Conservation (phyloP, 2,113 vertebrate species). For the Mustela nigripes region DNA sequence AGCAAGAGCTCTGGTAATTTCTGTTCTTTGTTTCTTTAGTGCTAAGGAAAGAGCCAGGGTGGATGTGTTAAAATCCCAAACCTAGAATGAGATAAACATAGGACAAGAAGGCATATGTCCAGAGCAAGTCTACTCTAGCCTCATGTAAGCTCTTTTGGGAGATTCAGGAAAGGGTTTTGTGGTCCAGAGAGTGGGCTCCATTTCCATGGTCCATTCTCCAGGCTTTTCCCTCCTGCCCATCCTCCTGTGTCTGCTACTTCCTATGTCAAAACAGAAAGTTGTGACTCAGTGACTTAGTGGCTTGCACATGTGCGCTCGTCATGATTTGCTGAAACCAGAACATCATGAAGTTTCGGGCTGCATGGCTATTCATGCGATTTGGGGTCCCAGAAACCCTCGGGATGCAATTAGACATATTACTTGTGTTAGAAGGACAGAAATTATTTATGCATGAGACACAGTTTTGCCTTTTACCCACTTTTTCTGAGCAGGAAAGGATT, state of each 20-base stretch:
- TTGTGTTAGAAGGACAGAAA: slow-evolving; percentile 40
- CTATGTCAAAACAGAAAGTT: neutral
- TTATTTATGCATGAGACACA: slow-evolving; percentile 67
- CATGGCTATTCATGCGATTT: slow-evolving; percentile 40
- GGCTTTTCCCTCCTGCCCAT: neutral
- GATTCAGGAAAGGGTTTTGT: neutral
- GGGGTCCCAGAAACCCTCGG: slow-evolving; percentile 24
- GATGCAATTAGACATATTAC: slow-evolving; percentile 62
- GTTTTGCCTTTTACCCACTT: slow-evolving; percentile 50
- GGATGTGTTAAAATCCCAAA: slow-evolving; percentile 9
- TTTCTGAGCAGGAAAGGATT: slow-evolving; percentile 36
- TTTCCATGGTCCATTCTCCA: neutral
- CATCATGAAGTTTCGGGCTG: neutral
- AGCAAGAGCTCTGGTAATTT: slow-evolving; percentile 17
- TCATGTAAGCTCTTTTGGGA: neutral
- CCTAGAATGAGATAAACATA: neutral
- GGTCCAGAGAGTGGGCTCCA: neutral
- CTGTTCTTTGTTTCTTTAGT: neutral
- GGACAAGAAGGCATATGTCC: neutral
- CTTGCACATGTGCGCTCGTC: neutral
- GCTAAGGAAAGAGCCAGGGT: neutral
- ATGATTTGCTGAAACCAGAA: neutral
- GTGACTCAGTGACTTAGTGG: neutral
- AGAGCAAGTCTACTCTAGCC: neutral
- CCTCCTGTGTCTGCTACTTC: neutral